Percentiles rank a stretch among this genome's conserved stretches.
Evolutionary conservation across 1,140 invertebrate species (phyloP).

Genomic region (Chionoecetes opilio): DNA sequence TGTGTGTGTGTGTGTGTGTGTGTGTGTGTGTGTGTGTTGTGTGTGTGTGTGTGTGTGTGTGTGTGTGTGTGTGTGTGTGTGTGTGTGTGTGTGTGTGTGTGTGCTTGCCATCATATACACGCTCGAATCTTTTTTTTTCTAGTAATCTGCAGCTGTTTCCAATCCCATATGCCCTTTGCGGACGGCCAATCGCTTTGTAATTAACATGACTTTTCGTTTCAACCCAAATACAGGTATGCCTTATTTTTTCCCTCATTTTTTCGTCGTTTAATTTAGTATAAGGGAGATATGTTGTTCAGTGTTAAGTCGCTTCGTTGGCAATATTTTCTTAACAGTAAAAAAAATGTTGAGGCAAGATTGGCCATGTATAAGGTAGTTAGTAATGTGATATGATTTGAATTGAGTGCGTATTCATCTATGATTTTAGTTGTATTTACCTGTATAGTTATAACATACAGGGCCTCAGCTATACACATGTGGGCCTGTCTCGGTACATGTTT

Average conservation of each 20-base stretch:
- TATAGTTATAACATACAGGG: too few species aligned
- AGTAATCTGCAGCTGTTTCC: not conserved
- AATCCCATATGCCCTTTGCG: not conserved
- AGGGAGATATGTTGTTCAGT: too few species aligned
- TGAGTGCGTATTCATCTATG: too few species aligned
- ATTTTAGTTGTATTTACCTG: too few species aligned
- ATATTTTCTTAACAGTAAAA: too few species aligned
- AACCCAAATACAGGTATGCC: not conserved
- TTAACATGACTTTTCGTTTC: not conserved
- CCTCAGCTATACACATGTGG: too few species aligned
- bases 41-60: not conserved
- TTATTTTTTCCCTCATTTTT: not conserved
- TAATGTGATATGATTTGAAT: too few species aligned
- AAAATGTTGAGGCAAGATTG: too few species aligned
- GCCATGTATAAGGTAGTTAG: too few species aligned
- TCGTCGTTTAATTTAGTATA: not conserved
- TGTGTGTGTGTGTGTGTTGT: conserved; percentile 1
- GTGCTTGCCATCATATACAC: too few species aligned
- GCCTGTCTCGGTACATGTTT: too few species aligned
- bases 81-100: not conserved
- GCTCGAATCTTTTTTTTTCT: not conserved
- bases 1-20: conserved; percentile 1
- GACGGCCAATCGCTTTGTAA: not conserved
- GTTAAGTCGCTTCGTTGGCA: too few species aligned
- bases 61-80: not conserved